phyloP scores from a whole-genome alignment of 2,113 vertebrate species.

The Abramis brama region DNA sequence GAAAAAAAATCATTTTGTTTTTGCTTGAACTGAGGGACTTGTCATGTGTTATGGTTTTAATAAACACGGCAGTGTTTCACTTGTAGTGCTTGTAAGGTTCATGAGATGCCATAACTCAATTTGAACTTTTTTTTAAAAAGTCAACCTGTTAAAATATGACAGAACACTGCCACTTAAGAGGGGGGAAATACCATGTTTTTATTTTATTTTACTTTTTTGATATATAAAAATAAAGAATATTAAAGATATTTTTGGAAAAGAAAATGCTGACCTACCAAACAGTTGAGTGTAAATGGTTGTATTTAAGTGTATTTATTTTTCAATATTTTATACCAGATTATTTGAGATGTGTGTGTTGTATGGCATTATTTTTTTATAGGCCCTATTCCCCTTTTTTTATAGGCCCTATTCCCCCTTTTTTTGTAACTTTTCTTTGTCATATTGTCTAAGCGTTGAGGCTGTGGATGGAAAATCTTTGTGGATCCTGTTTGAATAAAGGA shows the following conservation, averaged over 20 bases:
- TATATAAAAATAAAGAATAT: constrained; percentile 43
- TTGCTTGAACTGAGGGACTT: constrained; percentile 33
- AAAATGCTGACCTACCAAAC: constrained; percentile 71
- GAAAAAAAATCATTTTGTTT: background rate
- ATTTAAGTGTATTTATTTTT: constrained; percentile 58
- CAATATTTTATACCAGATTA: constrained; percentile 65
- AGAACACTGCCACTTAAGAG: constrained; percentile 70
- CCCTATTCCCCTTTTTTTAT: too few relatives aligned
- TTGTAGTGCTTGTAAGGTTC: background rate
- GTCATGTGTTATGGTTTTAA: background rate
- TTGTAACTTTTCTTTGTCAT: constrained; percentile 69
- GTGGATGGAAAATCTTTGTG: constrained; percentile 72
- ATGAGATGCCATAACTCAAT: background rate
- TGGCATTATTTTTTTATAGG: constrained; percentile 63
- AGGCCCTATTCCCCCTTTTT: constrained; percentile 52
- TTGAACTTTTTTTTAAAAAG: constrained; percentile 28
- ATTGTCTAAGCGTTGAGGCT: constrained; percentile 64
- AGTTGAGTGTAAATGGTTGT: constrained; percentile 69
- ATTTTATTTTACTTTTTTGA: constrained; percentile 51
- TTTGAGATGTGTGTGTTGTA: constrained; percentile 68
- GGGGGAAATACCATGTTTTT: constrained; percentile 49
- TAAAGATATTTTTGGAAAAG: constrained; percentile 72
- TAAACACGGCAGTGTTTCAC: constrained; percentile 11
- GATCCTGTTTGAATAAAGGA: constrained; percentile 77
- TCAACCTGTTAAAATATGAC: background rate